These are phyloP conservation scores for Orius insidiosus DNA, from an alignment of 1,140 invertebrate genomes.

Conservation along the genomic window DNA sequence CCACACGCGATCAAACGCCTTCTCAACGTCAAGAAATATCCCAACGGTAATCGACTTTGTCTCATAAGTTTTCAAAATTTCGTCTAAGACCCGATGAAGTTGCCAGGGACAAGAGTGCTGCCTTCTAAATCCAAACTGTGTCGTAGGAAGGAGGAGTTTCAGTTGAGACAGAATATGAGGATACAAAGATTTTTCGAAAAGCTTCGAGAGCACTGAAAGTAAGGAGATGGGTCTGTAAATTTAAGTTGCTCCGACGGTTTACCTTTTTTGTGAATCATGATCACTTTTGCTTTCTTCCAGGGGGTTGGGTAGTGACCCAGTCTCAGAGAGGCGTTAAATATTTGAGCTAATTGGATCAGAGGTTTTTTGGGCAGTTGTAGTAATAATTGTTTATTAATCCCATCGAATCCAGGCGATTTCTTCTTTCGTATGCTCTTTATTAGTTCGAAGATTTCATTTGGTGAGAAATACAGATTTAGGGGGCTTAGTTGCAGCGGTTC, in stretches of 20 bases:
- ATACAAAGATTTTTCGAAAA: not conserved
- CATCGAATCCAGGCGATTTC: not conserved
- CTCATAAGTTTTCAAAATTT: not conserved
- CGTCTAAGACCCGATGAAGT: not conserved
- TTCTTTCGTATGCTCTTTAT: not conserved
- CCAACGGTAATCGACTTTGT: not conserved
- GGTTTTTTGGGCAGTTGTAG: not conserved
- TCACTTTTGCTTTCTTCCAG: too few species aligned
- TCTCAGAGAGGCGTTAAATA: not conserved
- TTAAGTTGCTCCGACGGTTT: not conserved
- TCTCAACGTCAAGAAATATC: not conserved
- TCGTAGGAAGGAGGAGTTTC: not conserved
- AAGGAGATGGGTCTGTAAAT: not conserved
- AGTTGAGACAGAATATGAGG: not conserved
- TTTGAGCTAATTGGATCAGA: not conserved
- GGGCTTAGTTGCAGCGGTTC: not conserved
- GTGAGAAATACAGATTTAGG: not conserved
- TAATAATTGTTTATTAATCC: not conserved
- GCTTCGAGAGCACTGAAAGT: not conserved
- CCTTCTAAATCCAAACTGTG: not conserved
- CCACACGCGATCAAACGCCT: too few species aligned
- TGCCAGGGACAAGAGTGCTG: not conserved
- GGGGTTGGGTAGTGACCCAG: too few species aligned
- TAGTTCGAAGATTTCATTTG: not conserved
- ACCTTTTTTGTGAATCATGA: not conserved